phyloP scores from a whole-genome alignment of 2,113 vertebrate genomes.

The Ictalurus furcatus region DNA sequence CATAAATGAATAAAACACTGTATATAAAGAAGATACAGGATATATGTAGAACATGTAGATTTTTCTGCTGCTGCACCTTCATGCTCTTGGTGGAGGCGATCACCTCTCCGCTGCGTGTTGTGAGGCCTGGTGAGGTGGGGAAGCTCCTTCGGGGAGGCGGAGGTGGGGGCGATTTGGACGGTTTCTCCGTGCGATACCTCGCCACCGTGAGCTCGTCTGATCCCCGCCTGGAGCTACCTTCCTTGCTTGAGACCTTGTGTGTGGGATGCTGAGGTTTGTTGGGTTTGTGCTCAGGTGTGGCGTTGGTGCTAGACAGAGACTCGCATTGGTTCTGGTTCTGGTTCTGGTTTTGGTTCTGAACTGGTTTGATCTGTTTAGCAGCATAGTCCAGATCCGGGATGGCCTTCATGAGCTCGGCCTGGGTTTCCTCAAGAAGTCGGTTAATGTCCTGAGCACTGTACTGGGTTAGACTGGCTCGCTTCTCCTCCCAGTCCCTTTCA shows the following conservation, averaged over 20 bases:
- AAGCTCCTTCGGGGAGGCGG: conserved; percentile 93
- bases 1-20: background rate
- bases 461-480: conserved; percentile 90
- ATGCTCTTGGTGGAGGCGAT: conserved; percentile 88
- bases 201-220: conserved; percentile 94
- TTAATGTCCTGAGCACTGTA: conserved; percentile 98
- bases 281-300: conserved; percentile 83
- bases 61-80: conserved; percentile 61
- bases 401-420: conserved; percentile 97
- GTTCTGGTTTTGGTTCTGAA: conserved; percentile 46
- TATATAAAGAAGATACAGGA: background rate
- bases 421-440: conserved; percentile 94
- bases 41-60: background rate
- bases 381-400: conserved; percentile 97
- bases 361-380: conserved; percentile 83
- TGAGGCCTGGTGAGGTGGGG: conserved; percentile 89
- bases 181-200: conserved; percentile 93
- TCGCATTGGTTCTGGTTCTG: conserved; percentile 48
- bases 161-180: conserved; percentile 92
- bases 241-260: conserved; percentile 83
- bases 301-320: conserved; percentile 55
- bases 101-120: conserved; percentile 89
- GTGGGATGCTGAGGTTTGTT: conserved; percentile 76
- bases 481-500: conserved; percentile 97
- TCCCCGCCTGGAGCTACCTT: conserved; percentile 83